Evolutionary conservation across 2,797 vertebrate species (phyloP).

Genomic region (Chelonia mydas): DNA sequence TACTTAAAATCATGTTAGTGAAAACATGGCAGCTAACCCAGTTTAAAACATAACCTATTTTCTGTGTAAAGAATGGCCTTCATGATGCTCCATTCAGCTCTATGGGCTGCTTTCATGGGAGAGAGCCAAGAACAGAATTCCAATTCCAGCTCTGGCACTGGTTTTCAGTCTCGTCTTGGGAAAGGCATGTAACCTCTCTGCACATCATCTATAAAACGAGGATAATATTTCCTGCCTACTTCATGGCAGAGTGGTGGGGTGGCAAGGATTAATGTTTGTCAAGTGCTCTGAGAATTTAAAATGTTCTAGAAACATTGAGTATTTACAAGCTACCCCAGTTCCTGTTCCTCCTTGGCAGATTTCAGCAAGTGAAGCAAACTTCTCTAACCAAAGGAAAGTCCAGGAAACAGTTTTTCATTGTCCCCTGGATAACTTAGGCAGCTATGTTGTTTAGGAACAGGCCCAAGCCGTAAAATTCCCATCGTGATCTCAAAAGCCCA

Average conservation of each 20-base stretch:
- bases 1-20: too few relatives aligned
- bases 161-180: not conserved
- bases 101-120: not conserved
- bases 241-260: not conserved
- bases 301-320: not conserved
- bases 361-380: not conserved
- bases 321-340: not conserved
- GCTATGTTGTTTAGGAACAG: not conserved
- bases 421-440: not conserved
- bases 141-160: not conserved
- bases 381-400: not conserved
- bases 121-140: not conserved
- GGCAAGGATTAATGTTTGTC: not conserved
- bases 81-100: too few relatives aligned
- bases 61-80: too few relatives aligned
- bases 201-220: not conserved
- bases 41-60: too few relatives aligned
- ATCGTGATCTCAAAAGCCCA: rapidly evolving
- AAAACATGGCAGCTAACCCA: too few relatives aligned
- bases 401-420: not conserved
- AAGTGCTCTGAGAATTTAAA: not conserved
- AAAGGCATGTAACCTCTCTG: not conserved
- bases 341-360: not conserved
- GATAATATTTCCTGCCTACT: not conserved
- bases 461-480: not conserved